These are phyloP conservation scores for Oncopodura yosiiana DNA, from an alignment of 1,140 invertebrate species.

Conservation along the genomic window DNA sequence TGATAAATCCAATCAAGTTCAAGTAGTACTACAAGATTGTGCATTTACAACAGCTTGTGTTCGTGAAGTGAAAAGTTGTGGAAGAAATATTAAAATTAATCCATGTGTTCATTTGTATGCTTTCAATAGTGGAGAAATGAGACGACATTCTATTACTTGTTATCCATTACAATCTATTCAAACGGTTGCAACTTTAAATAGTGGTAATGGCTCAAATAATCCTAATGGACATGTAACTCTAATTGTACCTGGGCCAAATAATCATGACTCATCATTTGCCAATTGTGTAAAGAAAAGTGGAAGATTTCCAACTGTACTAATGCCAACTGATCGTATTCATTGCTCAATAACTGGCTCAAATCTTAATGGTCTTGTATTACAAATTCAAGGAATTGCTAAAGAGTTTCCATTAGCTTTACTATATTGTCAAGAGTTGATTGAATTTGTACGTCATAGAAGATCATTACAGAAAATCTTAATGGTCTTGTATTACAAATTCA, in stretches of 20 bases:
- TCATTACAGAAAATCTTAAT: neutral
- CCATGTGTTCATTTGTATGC: slow-evolving; percentile 9
- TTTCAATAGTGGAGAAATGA: slow-evolving; percentile 1
- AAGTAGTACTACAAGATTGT: neutral
- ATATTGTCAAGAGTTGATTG: slow-evolving; percentile 7
- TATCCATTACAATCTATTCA: slow-evolving; percentile 7
- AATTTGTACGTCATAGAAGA: no score
- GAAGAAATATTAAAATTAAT: neutral
- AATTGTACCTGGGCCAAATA: no score
- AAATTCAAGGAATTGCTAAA: slow-evolving; percentile 13
- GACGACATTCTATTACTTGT: neutral
- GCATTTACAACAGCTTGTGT: slow-evolving; percentile 9
- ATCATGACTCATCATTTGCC: no score
- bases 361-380: neutral
- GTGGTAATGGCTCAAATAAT: neutral
- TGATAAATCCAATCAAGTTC: neutral
- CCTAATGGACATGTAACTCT: neutral
- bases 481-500: neutral
- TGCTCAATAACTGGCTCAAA: neutral
- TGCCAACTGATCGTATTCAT: slow-evolving; percentile 4
- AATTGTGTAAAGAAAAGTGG: neutral
- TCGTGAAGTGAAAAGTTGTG: neutral
- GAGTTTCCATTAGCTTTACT: slow-evolving; percentile 15
- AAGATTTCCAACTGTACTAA: slow-evolving; percentile 4
- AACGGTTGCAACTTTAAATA: neutral